Conservation (phyloP, 1,140 invertebrate genomes). For the Achroia grisella region DNA sequence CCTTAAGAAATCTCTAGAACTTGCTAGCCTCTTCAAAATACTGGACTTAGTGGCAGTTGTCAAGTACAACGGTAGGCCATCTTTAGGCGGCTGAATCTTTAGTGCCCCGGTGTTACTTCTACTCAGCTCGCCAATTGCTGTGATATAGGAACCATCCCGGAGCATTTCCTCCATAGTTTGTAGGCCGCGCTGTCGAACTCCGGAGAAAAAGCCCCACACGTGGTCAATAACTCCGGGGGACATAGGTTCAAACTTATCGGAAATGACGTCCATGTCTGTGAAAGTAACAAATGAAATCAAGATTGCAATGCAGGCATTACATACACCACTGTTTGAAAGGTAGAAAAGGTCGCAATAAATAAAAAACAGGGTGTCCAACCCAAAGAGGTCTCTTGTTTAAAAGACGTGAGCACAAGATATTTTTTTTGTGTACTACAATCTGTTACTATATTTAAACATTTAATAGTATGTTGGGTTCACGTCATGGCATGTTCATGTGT, state of each 20-base stretch:
- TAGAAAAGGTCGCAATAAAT: too few relatives aligned
- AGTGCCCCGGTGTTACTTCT: constrained; percentile 73
- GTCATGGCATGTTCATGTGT: too few relatives aligned
- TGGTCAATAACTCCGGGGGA: constrained; percentile 81
- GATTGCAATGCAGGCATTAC: too few relatives aligned
- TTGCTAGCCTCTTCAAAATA: constrained; percentile 80
- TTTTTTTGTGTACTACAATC: too few relatives aligned
- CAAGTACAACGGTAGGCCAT: constrained; percentile 81
- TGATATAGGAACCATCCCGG: constrained; percentile 82
- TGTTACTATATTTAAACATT: too few relatives aligned
- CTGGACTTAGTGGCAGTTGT: constrained; percentile 80
- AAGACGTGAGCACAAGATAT: too few relatives aligned
- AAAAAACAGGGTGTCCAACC: too few relatives aligned
- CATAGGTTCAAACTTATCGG: constrained; percentile 84
- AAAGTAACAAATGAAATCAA: background rate
- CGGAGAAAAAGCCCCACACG: constrained; percentile 86
- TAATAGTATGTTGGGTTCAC: too few relatives aligned
- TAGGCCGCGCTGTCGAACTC: constrained; percentile 81
- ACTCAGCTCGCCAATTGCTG: constrained; percentile 83
- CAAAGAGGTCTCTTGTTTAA: too few relatives aligned
- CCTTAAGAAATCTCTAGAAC: constrained; percentile 78
- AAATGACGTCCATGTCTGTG: constrained; percentile 83
- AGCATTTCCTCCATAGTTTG: constrained; percentile 88
- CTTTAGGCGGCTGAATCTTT: constrained; percentile 79
- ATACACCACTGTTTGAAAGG: too few relatives aligned